Percentiles rank a stretch among this genome's conserved stretches.
Evolutionary conservation across 37 sponge, comb jelly and placozoan species (phyloP).

Genomic region (Haliclona indistincta): DNA sequence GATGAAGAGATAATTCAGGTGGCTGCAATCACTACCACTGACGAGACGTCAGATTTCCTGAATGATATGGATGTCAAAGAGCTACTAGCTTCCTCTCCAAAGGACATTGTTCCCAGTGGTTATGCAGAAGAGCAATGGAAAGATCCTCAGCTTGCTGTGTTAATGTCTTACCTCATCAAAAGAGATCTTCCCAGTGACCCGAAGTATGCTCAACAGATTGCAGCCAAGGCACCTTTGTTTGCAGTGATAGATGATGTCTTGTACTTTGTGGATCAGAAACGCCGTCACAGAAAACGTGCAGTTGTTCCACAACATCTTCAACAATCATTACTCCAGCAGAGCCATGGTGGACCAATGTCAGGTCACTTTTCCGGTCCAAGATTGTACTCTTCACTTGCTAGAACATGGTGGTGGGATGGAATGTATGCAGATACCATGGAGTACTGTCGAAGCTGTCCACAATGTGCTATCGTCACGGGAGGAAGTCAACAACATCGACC

Average conservation of each 20-base stretch:
- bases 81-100: not conserved
- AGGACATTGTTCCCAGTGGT: not conserved
- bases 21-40: not conserved
- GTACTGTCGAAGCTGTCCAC: slow-evolving; percentile 27
- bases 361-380: slow-evolving; percentile 9
- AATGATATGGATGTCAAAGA: not conserved
- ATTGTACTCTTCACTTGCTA: slow-evolving; percentile 4
- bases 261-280: slow-evolving; percentile 15
- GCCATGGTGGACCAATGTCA: not conserved
- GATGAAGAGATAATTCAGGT: no score
- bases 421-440: slow-evolving; percentile 14
- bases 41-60: not conserved
- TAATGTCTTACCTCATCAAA: no score
- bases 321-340: not conserved
- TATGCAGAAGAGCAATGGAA: slow-evolving; percentile 8
- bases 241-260: slow-evolving; percentile 1
- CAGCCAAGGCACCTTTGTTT: not conserved
- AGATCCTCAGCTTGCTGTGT: not conserved
- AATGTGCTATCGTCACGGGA: slow-evolving; percentile 15
- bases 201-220: not conserved
- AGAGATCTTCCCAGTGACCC: slow-evolving; percentile 8
- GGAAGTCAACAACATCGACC: not conserved
- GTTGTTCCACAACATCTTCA: slow-evolving; percentile 14
- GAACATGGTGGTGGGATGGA: slow-evolving; percentile 39
- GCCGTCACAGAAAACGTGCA: slow-evolving; percentile 6